phyloP scores from a whole-genome alignment of 2,113 vertebrate genomes.

The Tachysurus fulvidraco region DNA sequence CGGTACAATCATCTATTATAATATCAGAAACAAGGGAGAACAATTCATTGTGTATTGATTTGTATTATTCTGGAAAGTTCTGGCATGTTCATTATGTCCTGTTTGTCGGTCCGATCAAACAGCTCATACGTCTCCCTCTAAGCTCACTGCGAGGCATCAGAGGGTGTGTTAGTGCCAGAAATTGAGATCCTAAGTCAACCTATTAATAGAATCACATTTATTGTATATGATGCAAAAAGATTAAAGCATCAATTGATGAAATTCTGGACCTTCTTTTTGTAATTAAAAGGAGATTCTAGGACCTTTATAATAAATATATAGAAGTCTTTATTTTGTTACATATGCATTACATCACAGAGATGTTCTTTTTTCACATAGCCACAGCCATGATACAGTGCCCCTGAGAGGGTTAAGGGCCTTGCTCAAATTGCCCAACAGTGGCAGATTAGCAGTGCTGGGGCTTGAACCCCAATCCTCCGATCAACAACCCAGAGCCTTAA shows the following conservation, averaged over 20 bases:
- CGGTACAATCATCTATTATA: neutral
- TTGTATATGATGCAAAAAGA: neutral
- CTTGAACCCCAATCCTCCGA: too few relatives aligned
- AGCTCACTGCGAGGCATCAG: slow-evolving; percentile 49
- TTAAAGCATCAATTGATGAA: neutral
- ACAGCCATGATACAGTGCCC: too few relatives aligned
- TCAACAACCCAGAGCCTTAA: too few relatives aligned
- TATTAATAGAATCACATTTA: neutral
- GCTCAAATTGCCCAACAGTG: too few relatives aligned
- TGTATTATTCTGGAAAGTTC: neutral
- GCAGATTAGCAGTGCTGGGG: too few relatives aligned
- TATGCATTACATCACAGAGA: too few relatives aligned
- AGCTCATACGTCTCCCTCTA: neutral
- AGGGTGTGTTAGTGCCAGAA: neutral
- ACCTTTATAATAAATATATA: neutral
- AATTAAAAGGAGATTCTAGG: neutral
- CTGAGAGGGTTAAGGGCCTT: too few relatives aligned
- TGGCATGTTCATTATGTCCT: neutral
- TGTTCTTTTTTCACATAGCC: too few relatives aligned
- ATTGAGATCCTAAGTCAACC: neutral
- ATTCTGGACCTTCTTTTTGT: neutral
- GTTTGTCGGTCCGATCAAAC: neutral
- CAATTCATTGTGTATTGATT: neutral
- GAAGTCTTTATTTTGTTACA: too few relatives aligned
- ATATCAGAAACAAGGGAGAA: neutral